Evolutionary conservation across 1,140 invertebrate genomes (phyloP).

Genomic region (Lethocerus indicus): DNA sequence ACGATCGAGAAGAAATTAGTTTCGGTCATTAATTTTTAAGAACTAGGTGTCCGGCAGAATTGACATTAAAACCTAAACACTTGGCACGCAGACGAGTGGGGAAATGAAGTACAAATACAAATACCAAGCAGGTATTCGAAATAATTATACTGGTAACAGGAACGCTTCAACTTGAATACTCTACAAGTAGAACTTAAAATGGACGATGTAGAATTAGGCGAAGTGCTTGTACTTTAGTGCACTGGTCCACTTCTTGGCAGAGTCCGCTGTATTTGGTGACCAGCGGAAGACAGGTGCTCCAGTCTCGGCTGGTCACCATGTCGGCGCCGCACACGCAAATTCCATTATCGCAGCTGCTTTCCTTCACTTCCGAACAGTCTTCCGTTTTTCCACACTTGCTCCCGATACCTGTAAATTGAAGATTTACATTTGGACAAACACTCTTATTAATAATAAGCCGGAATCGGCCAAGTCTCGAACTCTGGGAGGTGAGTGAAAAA

Average conservation of each 20-base stretch:
- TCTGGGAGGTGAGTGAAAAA: neutral
- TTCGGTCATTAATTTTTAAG: no score
- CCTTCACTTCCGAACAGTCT: neutral
- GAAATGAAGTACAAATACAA: no score
- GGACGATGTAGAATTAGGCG: no score
- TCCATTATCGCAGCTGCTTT: neutral
- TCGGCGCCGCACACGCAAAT: neutral
- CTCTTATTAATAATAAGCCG: neutral
- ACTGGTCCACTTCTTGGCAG: slow-evolving; percentile 6
- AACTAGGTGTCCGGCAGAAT: no score
- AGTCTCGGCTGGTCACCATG: neutral
- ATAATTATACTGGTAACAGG: no score
- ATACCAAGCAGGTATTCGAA: no score
- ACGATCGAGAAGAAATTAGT: no score
- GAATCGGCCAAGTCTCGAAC: neutral
- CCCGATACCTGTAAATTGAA: slow-evolving; percentile 8
- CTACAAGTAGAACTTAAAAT: no score
- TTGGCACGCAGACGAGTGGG: no score
- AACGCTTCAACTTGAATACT: no score
- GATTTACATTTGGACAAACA: no score
- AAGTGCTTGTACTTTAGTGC: slow-evolving; percentile 10
- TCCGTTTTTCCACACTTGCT: neutral
- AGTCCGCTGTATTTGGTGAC: neutral
- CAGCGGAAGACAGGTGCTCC: neutral
- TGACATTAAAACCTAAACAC: no score